phyloP scores from a whole-genome alignment of 2,797 vertebrate species.

The Acanthurus lineatus region DNA sequence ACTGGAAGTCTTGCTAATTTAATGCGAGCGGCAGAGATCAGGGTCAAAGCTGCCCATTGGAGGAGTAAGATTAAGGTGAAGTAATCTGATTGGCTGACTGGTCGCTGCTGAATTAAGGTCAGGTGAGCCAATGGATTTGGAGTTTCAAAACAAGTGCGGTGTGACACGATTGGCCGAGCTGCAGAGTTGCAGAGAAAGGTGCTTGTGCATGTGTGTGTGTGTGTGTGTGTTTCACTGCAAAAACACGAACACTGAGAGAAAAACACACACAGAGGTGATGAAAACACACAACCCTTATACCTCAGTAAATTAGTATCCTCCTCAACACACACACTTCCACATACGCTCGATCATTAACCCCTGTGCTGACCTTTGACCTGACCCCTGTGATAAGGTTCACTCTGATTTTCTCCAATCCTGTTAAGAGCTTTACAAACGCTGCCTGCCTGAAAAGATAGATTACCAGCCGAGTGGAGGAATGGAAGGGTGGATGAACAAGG shows the following conservation, averaged over 20 bases:
- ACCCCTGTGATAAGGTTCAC: conserved; percentile 45
- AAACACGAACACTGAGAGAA: not conserved
- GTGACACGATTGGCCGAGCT: conserved; percentile 16
- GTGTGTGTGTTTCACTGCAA: not conserved
- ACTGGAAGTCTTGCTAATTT: not conserved
- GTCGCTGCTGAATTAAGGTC: conserved; percentile 56
- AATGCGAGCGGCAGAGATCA: conserved; percentile 14
- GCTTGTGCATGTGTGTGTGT: not conserved
- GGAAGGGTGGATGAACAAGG: not conserved
- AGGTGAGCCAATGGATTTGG: conserved; percentile 35
- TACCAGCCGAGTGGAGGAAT: conserved; percentile 12
- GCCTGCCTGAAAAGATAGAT: conserved; percentile 57
- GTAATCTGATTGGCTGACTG: conserved; percentile 68
- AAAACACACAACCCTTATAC: not conserved
- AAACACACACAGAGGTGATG: not conserved
- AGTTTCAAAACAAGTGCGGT: conserved; percentile 32
- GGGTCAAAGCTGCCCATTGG: conserved; percentile 7
- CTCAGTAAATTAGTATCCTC: conserved; percentile 17
- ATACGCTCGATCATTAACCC: conserved; percentile 36
- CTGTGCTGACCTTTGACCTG: conserved; percentile 48
- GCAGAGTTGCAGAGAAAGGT: conserved; percentile 11
- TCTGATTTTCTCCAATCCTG: conserved; percentile 65
- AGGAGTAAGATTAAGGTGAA: conserved; percentile 47
- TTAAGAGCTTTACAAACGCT: conserved; percentile 72
- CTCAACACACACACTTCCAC: conserved; percentile 14